Conservation (phyloP, 2,888 invertebrate species). For the Torymus tubicola region DNA sequence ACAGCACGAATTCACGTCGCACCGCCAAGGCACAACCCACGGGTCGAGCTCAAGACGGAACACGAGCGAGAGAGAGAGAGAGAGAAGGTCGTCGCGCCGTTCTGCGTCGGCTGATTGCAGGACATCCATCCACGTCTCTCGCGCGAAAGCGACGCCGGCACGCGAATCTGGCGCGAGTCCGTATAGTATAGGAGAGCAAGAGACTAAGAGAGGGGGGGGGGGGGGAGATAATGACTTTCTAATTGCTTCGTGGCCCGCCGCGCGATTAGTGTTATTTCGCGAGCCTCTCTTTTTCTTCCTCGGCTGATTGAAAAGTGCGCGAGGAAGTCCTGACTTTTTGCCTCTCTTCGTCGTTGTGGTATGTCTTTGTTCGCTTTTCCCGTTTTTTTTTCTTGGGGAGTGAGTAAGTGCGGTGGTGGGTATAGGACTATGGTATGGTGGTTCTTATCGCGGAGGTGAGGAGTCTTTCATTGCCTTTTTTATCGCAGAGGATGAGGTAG, state of each 20-base stretch:
- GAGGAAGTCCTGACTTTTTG: background rate
- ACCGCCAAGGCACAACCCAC: background rate
- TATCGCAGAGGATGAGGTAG: background rate
- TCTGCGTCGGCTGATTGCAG: slow-evolving; percentile 64
- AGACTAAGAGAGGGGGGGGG: background rate
- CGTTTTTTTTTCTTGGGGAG: background rate
- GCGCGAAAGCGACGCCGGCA: slow-evolving; percentile 60
- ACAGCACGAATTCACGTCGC: too few relatives aligned
- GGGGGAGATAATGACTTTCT: slow-evolving; percentile 69
- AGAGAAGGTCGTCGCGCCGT: background rate
- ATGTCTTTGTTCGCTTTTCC: background rate
- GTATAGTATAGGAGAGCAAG: background rate
- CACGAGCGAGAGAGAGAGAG: background rate
- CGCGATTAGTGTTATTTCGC: slow-evolving; percentile 35
- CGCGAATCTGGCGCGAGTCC: slow-evolving; percentile 59
- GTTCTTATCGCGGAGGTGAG: slow-evolving; percentile 34
- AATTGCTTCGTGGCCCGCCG: slow-evolving; percentile 63
- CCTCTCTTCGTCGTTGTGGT: too few relatives aligned
- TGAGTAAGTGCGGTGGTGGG: background rate
- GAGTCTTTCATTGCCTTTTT: slow-evolving; percentile 16
- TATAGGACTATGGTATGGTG: too few relatives aligned
- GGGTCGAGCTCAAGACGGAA: background rate
- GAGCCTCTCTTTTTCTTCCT: background rate
- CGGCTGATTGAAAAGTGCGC: slow-evolving; percentile 43
- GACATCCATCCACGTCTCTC: slow-evolving; percentile 64